A percentile compares a stretch with the other conserved stretches of the same genome.
These are phyloP conservation scores for Micrastur ruficollis DNA, from an alignment of 2,797 vertebrate genomes.

Conservation along the genomic window DNA sequence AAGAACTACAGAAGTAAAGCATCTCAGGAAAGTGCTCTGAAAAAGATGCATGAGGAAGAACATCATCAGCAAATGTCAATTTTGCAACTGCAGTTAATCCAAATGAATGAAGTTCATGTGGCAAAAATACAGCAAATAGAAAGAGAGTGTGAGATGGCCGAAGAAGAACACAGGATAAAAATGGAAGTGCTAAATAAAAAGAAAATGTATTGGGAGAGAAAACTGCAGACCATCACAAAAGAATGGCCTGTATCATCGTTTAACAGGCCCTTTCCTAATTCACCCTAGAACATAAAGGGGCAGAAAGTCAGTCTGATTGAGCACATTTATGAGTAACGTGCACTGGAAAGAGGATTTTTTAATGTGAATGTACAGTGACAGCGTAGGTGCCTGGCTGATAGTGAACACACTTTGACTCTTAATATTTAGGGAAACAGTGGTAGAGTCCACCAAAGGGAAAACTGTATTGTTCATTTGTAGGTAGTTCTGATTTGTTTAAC, in stretches of 20 bases:
- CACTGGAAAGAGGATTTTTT: slow-evolving; percentile 49
- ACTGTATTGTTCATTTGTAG: background rate
- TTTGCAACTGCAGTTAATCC: slow-evolving; percentile 80
- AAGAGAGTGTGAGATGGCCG: slow-evolving; percentile 82
- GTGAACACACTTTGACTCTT: background rate
- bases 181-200: slow-evolving; percentile 86
- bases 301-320: background rate
- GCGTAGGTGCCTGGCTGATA: background rate
- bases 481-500: slow-evolving; percentile 12
- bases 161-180: slow-evolving; percentile 83
- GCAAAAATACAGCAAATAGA: slow-evolving; percentile 85
- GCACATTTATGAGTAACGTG: background rate
- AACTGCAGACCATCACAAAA: slow-evolving; percentile 82
- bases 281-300: slow-evolving; percentile 63
- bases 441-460: background rate
- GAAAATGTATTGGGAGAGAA: slow-evolving; percentile 86
- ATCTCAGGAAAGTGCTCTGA: slow-evolving; percentile 79
- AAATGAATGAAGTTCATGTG: slow-evolving; percentile 84
- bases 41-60: slow-evolving; percentile 83
- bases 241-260: slow-evolving; percentile 83
- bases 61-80: slow-evolving; percentile 84
- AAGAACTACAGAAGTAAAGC: slow-evolving; percentile 81
- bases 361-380: slow-evolving; percentile 23
- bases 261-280: slow-evolving; percentile 83
- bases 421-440: background rate